Conservation (phyloP, 2,888 invertebrate genomes). For the Ernsta delagoae region DNA sequence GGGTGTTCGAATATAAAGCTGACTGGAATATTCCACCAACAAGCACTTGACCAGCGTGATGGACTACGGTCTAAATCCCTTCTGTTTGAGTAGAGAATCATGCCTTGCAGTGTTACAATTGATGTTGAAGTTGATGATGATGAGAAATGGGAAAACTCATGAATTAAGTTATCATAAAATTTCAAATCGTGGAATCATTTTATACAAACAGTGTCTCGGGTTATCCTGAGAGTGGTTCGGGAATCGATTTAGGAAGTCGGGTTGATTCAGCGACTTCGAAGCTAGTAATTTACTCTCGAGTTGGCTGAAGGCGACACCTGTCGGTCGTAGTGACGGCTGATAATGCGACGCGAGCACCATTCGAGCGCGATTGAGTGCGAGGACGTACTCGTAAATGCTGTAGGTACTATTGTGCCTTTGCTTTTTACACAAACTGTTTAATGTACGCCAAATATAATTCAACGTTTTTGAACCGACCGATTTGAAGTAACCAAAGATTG, state of each 20-base stretch:
- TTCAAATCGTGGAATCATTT: conserved; percentile 51
- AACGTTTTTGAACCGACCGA: too few relatives aligned
- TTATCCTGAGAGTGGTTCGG: conserved; percentile 66
- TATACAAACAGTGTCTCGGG: conserved; percentile 48
- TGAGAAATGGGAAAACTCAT: too few relatives aligned
- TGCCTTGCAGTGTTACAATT: too few relatives aligned
- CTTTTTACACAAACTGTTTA: conserved; percentile 32
- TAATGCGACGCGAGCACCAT: conserved; percentile 80
- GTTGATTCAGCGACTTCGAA: conserved; percentile 81
- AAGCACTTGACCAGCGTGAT: too few relatives aligned
- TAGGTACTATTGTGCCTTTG: conserved; percentile 44
- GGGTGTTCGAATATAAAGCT: too few relatives aligned
- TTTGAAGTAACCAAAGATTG: too few relatives aligned
- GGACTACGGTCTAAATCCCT: too few relatives aligned
- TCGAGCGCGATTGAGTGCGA: conserved; percentile 72
- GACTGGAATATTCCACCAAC: too few relatives aligned
- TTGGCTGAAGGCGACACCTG: conserved; percentile 84
- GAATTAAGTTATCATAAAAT: too few relatives aligned
- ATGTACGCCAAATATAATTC: background rate
- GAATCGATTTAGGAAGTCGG: conserved; percentile 78
- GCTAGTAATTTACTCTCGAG: conserved; percentile 84
- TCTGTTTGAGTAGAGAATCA: too few relatives aligned
- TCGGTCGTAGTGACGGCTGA: conserved; percentile 80
- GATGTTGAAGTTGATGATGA: too few relatives aligned
- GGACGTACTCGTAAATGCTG: conserved; percentile 52